These are phyloP conservation scores for Adrianichthys oophorus DNA, from an alignment of 2,797 vertebrate genomes.

Conservation along the genomic window DNA sequence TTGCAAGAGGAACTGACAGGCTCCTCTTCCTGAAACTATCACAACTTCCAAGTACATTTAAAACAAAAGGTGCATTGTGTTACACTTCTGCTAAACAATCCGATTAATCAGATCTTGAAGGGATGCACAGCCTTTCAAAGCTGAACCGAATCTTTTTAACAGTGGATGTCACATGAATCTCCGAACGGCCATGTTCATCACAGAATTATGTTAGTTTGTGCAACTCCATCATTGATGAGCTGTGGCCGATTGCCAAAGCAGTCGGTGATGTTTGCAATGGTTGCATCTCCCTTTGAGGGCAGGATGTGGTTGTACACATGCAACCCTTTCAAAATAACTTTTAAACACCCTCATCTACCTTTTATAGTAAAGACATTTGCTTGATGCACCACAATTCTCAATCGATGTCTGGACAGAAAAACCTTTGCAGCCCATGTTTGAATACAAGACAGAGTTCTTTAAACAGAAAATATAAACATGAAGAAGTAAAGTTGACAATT, in stretches of 20 bases:
- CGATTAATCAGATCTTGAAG: background rate
- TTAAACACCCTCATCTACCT: slow-evolving; percentile 63
- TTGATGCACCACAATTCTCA: slow-evolving; percentile 7
- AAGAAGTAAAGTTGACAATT: too few species aligned
- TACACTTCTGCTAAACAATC: background rate
- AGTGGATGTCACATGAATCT: background rate
- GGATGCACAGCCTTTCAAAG: background rate
- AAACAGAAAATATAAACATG: too few species aligned
- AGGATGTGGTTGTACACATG: slow-evolving; percentile 75
- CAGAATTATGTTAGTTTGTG: background rate
- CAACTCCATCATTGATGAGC: slow-evolving; percentile 13
- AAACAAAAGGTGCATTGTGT: background rate
- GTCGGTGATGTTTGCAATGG: slow-evolving; percentile 31
- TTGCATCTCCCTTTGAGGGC: slow-evolving; percentile 51
- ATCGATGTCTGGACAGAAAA: slow-evolving; percentile 12
- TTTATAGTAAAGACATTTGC: slow-evolving; percentile 72
- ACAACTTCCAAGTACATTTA: slow-evolving; percentile 7
- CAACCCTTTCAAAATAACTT: slow-evolving; percentile 76
- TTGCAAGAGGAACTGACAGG: slow-evolving; percentile 29
- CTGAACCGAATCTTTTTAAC: background rate
- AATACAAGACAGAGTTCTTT: too few species aligned
- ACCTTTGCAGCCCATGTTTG: slow-evolving; percentile 4
- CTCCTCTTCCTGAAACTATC: slow-evolving; percentile 15
- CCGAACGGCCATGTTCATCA: background rate
- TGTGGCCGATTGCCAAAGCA: slow-evolving; percentile 31